Conservation (phyloP, 2,888 invertebrate genomes). For the Polyommatus iphigenia region DNA sequence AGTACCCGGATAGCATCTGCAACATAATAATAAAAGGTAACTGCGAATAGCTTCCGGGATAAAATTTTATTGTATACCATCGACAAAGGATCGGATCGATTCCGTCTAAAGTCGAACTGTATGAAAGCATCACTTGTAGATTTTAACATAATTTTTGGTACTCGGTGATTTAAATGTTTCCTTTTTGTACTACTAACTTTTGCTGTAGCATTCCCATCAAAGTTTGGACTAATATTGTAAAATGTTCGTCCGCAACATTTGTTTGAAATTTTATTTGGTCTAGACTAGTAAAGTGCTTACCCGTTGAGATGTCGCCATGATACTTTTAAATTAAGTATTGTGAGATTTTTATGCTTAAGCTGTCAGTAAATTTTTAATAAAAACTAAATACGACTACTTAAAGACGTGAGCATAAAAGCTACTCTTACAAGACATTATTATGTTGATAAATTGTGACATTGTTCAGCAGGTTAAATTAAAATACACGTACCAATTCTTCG, state of each 20-base stretch:
- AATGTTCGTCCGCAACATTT: slow-evolving; percentile 12
- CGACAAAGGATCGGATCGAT: slow-evolving; percentile 61
- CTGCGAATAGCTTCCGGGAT: slow-evolving; percentile 75
- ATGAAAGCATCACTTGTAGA: slow-evolving; percentile 29
- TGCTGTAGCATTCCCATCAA: slow-evolving; percentile 7
- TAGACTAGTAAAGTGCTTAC: slow-evolving; percentile 19
- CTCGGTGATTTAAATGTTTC: slow-evolving; percentile 9
- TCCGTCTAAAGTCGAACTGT: slow-evolving; percentile 45
- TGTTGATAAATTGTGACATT: background rate
- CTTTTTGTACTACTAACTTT: background rate
- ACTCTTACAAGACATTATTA: background rate
- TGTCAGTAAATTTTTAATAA: background rate
- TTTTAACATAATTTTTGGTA: slow-evolving; percentile 10
- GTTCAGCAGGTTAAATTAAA: slow-evolving; percentile 1
- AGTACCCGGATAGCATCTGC: slow-evolving; percentile 70
- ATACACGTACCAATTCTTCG: slow-evolving; percentile 8
- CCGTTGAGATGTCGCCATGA: slow-evolving; percentile 6
- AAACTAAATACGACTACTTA: background rate
- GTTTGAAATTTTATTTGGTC: slow-evolving; percentile 24
- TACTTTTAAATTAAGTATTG: slow-evolving; percentile 10
- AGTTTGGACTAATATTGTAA: slow-evolving; percentile 18
- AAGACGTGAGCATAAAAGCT: background rate
- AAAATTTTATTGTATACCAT: slow-evolving; percentile 75
- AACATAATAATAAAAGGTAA: slow-evolving; percentile 79
- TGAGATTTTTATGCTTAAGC: background rate